Percentiles rank a stretch among this genome's conserved stretches.
Conservation (phyloP, 2,888 invertebrate species). For the Netelia melanura region DNA sequence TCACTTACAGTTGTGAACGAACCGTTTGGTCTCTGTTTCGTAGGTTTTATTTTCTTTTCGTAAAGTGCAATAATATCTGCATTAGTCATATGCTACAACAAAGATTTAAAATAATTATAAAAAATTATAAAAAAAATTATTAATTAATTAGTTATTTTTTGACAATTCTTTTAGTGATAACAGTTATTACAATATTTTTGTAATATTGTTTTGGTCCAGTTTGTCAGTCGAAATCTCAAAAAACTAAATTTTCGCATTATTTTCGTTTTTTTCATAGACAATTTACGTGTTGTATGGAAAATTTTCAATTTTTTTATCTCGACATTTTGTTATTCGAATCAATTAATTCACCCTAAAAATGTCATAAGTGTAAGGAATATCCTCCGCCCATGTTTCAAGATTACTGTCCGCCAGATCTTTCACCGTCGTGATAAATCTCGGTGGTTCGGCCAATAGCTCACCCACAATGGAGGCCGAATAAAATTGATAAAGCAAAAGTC, state of each 20-base stretch:
- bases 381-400: conserved; percentile 78
- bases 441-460: conserved; percentile 79
- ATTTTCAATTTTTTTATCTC: too few species aligned
- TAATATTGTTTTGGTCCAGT: too few species aligned
- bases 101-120: background rate
- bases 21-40: conserved; percentile 72
- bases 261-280: too few species aligned
- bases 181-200: too few species aligned
- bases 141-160: too few species aligned
- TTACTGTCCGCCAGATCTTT: conserved; percentile 78
- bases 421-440: conserved; percentile 79
- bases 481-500: conserved; percentile 81
- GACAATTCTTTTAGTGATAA: too few species aligned
- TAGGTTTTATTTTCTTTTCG: conserved; percentile 86
- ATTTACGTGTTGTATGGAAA: too few species aligned
- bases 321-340: background rate
- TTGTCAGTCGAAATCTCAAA: too few species aligned
- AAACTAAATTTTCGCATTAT: too few species aligned
- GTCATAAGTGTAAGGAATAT: conserved; percentile 79
- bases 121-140: too few species aligned
- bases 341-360: conserved; percentile 75
- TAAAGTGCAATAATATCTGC: conserved; percentile 87
- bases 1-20: conserved; percentile 84
- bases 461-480: conserved; percentile 83
- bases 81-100: conserved; percentile 87